Conservation (phyloP, 2,113 vertebrate genomes). For the Lepus timidus region DNA sequence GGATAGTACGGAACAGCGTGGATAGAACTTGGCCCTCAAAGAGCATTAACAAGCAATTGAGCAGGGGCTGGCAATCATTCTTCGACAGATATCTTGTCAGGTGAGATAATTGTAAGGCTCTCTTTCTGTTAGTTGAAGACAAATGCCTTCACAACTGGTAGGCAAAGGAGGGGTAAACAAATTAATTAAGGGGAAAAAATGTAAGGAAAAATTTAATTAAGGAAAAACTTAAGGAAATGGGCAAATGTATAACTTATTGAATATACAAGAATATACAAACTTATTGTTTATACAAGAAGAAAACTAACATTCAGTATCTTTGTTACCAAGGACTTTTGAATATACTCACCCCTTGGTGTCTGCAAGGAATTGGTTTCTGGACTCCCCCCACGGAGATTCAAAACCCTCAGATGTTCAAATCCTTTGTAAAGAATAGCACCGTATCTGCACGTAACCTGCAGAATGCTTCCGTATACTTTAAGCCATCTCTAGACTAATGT, state of each 20-base stretch:
- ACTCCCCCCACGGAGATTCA: too few species aligned
- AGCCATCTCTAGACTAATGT: too few species aligned
- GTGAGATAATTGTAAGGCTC: not conserved
- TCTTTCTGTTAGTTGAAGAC: slow-evolving; percentile 1
- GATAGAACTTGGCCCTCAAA: not conserved
- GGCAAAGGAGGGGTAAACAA: not conserved
- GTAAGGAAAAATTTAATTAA: not conserved
- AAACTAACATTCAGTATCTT: not conserved
- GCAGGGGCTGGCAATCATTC: too few species aligned
- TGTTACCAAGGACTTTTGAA: not conserved
- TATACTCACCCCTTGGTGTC: too few species aligned
- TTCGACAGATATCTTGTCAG: not conserved
- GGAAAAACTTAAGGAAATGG: too few species aligned
- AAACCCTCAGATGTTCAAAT: too few species aligned
- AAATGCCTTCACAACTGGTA: slow-evolving; percentile 9
- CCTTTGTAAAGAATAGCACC: too few species aligned
- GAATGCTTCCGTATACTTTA: too few species aligned
- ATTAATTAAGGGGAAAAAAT: not conserved
- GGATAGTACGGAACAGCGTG: too few species aligned
- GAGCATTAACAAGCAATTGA: not conserved
- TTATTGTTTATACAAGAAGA: not conserved
- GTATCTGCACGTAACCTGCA: too few species aligned
- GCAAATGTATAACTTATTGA: not conserved
- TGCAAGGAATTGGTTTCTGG: too few species aligned
- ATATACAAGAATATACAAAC: not conserved